Conservation (phyloP, 2,113 vertebrate species). For the Tenrec ecaudatus region DNA sequence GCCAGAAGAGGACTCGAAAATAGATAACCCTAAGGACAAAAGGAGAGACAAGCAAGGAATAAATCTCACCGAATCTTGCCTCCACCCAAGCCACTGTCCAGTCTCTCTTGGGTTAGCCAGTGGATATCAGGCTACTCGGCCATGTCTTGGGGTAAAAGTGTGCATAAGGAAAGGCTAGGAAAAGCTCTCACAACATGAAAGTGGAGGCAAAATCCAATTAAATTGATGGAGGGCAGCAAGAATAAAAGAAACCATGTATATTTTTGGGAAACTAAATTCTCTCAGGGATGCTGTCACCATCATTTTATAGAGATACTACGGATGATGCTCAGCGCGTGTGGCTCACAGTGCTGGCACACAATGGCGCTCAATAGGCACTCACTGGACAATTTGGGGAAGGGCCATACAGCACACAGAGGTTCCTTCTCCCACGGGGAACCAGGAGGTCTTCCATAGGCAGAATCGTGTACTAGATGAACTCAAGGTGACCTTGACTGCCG, state of each 20-base stretch:
- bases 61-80: not conserved
- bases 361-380: not conserved
- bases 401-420: not conserved
- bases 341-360: not conserved
- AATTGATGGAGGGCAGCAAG: not conserved
- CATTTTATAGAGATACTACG: slow-evolving; percentile 17
- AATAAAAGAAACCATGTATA: not conserved
- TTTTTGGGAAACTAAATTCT: not conserved
- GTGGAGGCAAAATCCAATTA: not conserved
- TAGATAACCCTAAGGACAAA: not conserved
- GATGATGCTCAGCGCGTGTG: not conserved
- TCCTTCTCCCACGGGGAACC: not conserved
- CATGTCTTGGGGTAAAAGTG: not conserved
- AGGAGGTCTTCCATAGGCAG: not conserved
- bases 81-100: not conserved
- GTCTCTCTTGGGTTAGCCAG: not conserved
- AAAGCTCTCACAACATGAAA: slow-evolving; percentile 16
- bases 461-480: not conserved
- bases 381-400: not conserved
- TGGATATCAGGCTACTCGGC: not conserved
- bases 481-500: not conserved
- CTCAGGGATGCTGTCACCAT: not conserved
- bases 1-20: slow-evolving; percentile 1
- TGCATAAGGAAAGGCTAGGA: not conserved
- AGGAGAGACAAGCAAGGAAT: not conserved